A percentile compares a stretch with the other conserved stretches of the same genome.
Evolutionary conservation across 2,797 vertebrate genomes (phyloP).

Genomic region (Phrynocephalus forsythii): DNA sequence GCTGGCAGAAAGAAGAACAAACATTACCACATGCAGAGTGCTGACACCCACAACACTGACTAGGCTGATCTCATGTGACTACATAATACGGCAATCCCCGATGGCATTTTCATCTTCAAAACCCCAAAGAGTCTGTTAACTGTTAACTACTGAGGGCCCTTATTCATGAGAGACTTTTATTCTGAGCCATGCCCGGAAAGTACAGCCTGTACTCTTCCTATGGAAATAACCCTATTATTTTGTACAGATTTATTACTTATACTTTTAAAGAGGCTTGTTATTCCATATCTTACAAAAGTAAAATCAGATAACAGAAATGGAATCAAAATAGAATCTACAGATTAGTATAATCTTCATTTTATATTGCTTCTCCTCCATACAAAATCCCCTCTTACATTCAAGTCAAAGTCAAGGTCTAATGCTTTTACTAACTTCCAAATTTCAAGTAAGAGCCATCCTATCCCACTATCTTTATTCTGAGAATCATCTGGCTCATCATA

Average conservation of each 20-base stretch:
- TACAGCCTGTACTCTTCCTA: slow-evolving; percentile 65
- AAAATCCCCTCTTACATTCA: not conserved
- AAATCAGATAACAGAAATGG: not conserved
- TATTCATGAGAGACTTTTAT: slow-evolving; percentile 70
- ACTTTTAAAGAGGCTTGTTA: slow-evolving; percentile 45
- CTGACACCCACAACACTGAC: slow-evolving; percentile 35
- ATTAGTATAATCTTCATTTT: not conserved
- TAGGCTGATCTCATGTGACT: slow-evolving; percentile 45
- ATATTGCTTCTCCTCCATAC: not conserved
- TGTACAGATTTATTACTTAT: slow-evolving; percentile 67
- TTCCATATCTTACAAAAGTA: slow-evolving; percentile 21
- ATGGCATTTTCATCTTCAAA: slow-evolving; percentile 55
- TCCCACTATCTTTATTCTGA: slow-evolving; percentile 21
- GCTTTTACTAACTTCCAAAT: not conserved
- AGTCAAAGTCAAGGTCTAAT: not conserved
- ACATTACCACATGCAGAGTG: slow-evolving; percentile 34
- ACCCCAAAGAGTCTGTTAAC: slow-evolving; percentile 61
- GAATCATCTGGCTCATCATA: slow-evolving; percentile 1
- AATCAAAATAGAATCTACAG: not conserved
- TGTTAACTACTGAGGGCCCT: slow-evolving; percentile 51
- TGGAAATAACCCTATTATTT: slow-evolving; percentile 58
- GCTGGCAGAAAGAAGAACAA: slow-evolving; percentile 63
- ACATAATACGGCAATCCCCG: slow-evolving; percentile 49
- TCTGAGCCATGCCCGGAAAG: slow-evolving; percentile 70
- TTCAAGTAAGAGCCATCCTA: not conserved